Base-by-base conservation (phyloP, 2,888 invertebrate genomes). In the Macrosoma leucophasiata region DNA sequence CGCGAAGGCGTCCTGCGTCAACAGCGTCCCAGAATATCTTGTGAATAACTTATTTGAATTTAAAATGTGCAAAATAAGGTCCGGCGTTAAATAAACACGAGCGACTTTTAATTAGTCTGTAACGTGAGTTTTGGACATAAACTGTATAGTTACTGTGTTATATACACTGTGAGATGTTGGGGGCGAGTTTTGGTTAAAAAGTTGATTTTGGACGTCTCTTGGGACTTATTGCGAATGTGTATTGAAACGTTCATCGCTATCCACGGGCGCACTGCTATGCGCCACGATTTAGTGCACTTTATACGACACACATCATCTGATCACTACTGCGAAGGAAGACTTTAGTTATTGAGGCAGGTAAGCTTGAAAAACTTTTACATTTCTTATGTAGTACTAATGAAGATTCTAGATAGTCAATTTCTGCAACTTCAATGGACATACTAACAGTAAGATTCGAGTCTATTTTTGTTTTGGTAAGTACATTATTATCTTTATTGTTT, bases 261-360 rank as follows among this genome's bases (percentile, higher is more conserved):
- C 56, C 84, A 84, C 81, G 84, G 84, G 76, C 88, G 89, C 81
- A 87, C 90, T 88, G 90, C 90, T 87, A 91, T 91, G 91, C 90
- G 91, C 88, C 88, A 89, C 86, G 88, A 90, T 75, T 79, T 90
- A 73, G 82, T 88, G 68, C 87, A 90, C 61, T 90, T 90, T 62
- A 92, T 92, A 77, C 85, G 91, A 64, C 91, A 92, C 79, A 92
- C 92, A 45, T 91, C 91, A 49, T 91, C 91, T 51, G 91, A 91
- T 55, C 92, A 92, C 68, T 92, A 90, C 70, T 89, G 91, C 86
- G 91, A 91, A 88, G 84, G 82, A 71, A 77, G 52, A 64, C 67
- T 84, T 78, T 84, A 84, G 84, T 67, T 53, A 41, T 41, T 49
- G 52, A 45, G 50, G 51, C 59, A 68, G 76, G 77, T 77, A 52